Percentiles rank a stretch among this genome's conserved stretches.
phyloP scores from a whole-genome alignment of 2,888 invertebrate genomes.

The Pristionchus japonicus region DNA sequence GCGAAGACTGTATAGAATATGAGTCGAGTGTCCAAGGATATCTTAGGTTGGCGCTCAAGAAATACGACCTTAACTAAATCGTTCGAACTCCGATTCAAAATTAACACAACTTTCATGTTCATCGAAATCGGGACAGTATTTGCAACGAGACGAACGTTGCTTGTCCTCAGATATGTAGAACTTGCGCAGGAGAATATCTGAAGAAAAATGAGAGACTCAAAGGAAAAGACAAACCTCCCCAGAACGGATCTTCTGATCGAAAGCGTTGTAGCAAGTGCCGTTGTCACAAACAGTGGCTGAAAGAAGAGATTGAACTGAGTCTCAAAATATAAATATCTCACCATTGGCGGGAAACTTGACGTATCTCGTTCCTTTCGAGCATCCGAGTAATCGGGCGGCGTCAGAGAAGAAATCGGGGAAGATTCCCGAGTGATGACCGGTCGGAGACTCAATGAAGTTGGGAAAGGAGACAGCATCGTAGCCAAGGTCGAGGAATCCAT shows the following conservation, averaged over 20 bases:
- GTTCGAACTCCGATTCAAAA: too few species aligned
- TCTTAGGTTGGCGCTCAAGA: neutral
- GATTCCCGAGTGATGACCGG: neutral
- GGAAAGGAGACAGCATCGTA: neutral
- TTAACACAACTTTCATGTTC: neutral
- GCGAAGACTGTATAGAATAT: slow-evolving; percentile 4
- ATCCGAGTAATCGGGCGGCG: neutral
- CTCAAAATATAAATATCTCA: neutral
- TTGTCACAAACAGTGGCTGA: neutral
- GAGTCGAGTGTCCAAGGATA: neutral
- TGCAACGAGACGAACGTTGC: neutral
- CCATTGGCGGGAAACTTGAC: neutral
- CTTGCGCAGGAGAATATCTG: neutral
- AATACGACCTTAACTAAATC: neutral
- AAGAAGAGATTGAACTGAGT: too few species aligned
- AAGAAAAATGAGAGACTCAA: neutral
- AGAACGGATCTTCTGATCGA: neutral
- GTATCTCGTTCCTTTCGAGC: neutral
- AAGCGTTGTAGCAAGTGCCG: neutral
- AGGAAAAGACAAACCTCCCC: neutral
- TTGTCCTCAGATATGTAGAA: neutral
- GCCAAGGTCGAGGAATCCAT: neutral
- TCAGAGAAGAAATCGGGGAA: neutral
- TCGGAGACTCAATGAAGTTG: neutral
- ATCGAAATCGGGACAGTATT: neutral